phyloP scores from a whole-genome alignment of 2,888 invertebrate genomes.

The Linyphia triangularis region DNA sequence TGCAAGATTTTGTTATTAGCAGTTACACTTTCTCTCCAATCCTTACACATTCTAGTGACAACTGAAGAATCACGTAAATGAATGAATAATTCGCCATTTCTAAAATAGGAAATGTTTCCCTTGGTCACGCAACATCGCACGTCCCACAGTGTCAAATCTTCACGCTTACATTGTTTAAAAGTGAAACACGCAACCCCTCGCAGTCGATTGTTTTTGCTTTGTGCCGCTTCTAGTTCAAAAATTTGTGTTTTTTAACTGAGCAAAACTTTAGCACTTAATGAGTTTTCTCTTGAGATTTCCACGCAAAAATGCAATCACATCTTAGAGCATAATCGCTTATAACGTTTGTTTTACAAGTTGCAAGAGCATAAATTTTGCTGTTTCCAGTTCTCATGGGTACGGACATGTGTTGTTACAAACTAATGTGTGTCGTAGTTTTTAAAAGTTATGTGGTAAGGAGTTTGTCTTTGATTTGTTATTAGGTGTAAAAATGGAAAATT shows the following conservation, averaged over 20 bases:
- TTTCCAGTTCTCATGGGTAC: conserved; percentile 22
- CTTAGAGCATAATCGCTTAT: conserved; percentile 44
- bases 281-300: conserved; percentile 53
- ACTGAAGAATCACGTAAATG: conserved; percentile 27
- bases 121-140: conserved; percentile 50
- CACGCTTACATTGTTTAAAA: conserved; percentile 47
- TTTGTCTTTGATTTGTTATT: conserved; percentile 45
- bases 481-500: conserved; percentile 3
- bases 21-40: conserved; percentile 27
- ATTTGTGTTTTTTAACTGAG: conserved; percentile 31
- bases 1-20: conserved; percentile 22
- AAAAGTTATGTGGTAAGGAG: not conserved
- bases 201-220: conserved; percentile 65
- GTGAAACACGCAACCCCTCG: conserved; percentile 40
- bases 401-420: not conserved
- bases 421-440: not conserved
- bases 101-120: conserved; percentile 48
- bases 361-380: conserved; percentile 7
- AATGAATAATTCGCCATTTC: conserved; percentile 56
- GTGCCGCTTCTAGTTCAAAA: not conserved
- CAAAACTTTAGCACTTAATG: conserved; percentile 68
- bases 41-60: conserved; percentile 38
- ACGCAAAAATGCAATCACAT: conserved; percentile 64
- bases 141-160: conserved; percentile 59
- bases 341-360: conserved; percentile 50